Conservation (phyloP, 2,888 invertebrate species). For the Ceraclea dissimilis region DNA sequence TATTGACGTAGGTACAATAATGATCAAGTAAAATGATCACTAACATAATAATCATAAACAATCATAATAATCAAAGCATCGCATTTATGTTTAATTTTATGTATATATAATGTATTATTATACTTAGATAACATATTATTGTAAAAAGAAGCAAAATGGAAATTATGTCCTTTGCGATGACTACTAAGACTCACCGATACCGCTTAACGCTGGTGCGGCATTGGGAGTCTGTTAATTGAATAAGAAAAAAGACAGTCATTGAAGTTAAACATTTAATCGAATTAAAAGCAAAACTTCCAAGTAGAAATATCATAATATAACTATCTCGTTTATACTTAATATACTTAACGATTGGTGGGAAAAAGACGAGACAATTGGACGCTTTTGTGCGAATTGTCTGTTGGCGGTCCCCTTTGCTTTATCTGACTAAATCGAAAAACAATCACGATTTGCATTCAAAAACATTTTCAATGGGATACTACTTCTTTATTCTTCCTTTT, state of each 20-base stretch:
- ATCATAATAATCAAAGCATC: no score
- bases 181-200: neutral
- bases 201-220: neutral
- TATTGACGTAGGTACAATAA: no score
- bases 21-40: no score
- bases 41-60: no score
- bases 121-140: no score
- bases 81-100: no score
- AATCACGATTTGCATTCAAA: slow-evolving; percentile 27
- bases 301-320: neutral
- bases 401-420: slow-evolving; percentile 26
- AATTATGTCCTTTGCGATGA: no score
- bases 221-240: slow-evolving; percentile 6
- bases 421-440: slow-evolving; percentile 27
- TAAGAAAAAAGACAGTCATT: slow-evolving; percentile 4
- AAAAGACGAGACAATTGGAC: slow-evolving; percentile 6
- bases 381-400: slow-evolving; percentile 11
- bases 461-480: slow-evolving; percentile 26
- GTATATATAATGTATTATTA: no score
- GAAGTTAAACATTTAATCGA: slow-evolving; percentile 8
- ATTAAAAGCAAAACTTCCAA: slow-evolving; percentile 1
- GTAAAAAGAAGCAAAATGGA: no score
- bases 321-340: slow-evolving; percentile 2
- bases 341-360: neutral
- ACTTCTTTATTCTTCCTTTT: slow-evolving; percentile 16